phyloP scores from a whole-genome alignment of 2,113 vertebrate species.

The Micromys minutus region DNA sequence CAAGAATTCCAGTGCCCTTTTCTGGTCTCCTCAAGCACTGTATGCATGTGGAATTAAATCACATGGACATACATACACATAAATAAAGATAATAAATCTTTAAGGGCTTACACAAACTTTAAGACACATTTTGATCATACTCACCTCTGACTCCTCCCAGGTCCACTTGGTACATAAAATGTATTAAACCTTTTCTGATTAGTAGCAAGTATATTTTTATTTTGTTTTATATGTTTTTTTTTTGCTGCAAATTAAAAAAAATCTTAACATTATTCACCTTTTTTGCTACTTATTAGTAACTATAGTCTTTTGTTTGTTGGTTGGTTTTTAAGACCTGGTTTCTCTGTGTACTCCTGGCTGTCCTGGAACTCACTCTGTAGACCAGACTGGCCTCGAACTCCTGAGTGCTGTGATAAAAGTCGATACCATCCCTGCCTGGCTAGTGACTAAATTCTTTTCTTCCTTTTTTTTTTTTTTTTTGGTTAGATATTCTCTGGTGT shows the following conservation, averaged over 20 bases:
- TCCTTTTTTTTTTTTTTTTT: too few relatives aligned
- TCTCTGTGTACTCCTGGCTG: neutral
- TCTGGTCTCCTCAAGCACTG: neutral
- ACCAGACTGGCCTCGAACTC: neutral
- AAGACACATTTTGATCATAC: neutral
- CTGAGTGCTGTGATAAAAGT: neutral
- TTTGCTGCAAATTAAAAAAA: slow-evolving; percentile 13
- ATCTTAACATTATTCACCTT: slow-evolving; percentile 25
- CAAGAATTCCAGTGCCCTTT: too few relatives aligned
- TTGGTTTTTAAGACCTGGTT: neutral
- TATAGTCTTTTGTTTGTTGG: neutral
- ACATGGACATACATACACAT: neutral
- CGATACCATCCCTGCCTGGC: too few relatives aligned
- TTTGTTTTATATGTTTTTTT: slow-evolving; percentile 1
- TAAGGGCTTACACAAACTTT: neutral
- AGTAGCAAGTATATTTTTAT: neutral
- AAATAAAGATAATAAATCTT: neutral
- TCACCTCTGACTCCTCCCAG: neutral
- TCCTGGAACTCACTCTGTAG: neutral
- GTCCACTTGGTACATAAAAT: neutral
- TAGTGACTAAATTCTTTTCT: too few relatives aligned
- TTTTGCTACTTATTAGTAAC: slow-evolving; percentile 13
- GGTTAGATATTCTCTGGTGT: too few relatives aligned
- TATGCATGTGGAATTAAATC: neutral
- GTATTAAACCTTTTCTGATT: neutral